Conservation (phyloP, 2,888 invertebrate genomes). For the Eupithecia dodoneata region DNA sequence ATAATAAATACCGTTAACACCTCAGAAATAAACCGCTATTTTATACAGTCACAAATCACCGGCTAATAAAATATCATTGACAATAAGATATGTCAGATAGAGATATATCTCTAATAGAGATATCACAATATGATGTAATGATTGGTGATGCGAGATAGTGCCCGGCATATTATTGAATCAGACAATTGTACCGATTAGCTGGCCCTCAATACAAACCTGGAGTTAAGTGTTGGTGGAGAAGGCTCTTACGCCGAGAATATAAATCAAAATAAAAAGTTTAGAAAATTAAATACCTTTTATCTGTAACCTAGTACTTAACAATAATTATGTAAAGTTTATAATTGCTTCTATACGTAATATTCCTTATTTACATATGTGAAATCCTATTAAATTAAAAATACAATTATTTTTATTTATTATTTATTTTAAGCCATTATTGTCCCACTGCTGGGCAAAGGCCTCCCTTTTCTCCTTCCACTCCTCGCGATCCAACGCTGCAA, state of each 20-base stretch:
- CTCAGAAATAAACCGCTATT: conserved; percentile 1
- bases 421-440: too few relatives aligned
- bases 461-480: too few relatives aligned
- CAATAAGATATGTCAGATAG: conserved; percentile 37
- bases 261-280: too few relatives aligned
- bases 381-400: too few relatives aligned
- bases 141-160: conserved; percentile 55
- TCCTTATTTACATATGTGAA: too few relatives aligned
- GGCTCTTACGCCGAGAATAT: not conserved
- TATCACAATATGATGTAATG: conserved; percentile 61
- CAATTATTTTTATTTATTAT: too few relatives aligned
- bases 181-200: conserved; percentile 65
- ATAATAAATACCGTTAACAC: not conserved
- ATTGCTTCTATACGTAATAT: too few relatives aligned
- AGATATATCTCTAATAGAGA: conserved; percentile 35
- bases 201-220: conserved; percentile 39
- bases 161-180: conserved; percentile 65
- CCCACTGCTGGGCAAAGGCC: too few relatives aligned
- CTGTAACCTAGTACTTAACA: too few relatives aligned
- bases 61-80: conserved; percentile 47
- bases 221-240: conserved; percentile 18
- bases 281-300: too few relatives aligned
- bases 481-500: too few relatives aligned
- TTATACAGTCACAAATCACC: conserved; percentile 39
- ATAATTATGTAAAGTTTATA: too few relatives aligned